Base-by-base conservation (phyloP, 1,140 invertebrate species). In the Zaprionus taronus region DNA sequence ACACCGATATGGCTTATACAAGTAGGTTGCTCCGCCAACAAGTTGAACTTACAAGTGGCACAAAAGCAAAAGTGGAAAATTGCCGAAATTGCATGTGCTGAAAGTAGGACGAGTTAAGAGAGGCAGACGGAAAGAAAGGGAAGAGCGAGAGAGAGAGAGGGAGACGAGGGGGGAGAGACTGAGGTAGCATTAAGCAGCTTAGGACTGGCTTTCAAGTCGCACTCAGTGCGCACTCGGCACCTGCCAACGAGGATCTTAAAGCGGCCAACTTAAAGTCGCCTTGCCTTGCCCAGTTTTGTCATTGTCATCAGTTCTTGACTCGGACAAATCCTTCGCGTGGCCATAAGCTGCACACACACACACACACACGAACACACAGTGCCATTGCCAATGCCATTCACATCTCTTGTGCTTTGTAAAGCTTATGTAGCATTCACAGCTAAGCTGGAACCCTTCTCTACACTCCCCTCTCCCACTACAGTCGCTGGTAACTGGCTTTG, bases 341-440 rank as follows among this genome's bases (percentile, higher is more conserved):
- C 58, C 72, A 41, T 74, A 78, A 78, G 72, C 76, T 69, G 34
- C 73, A 71, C 31, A 58, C 26, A n/a, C 38, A 1, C 2, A n/a
- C 15, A 28, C 0, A 14, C 24, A 58, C 26, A n/a, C 38, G 6
- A 9, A n/a, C 15, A 28, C 0, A 14, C 24, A 55, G 6, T 7
- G 26, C 53, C 53, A 56, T 31, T 28, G 22, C 53, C 53, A n/a
- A n/a, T 31, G 26, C 53, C 22, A 24, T 51, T 51, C 47, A 51
- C 47, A 51, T 22, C 20, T 51, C 47, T 47, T 47, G 22, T 67
- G 58, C 81, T 85, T 79, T 82, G 61, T 69, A 53, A 36, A 78
- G 80, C 77, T 89, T 83, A 89, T 78, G 80, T 80, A 65, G 53
- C 84, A 74, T 86, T 86, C 72, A 77, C 77, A 80, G 77, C 47